Evolutionary conservation across 2,888 invertebrate genomes (phyloP).

Genomic region (Anthophora plumipes): DNA sequence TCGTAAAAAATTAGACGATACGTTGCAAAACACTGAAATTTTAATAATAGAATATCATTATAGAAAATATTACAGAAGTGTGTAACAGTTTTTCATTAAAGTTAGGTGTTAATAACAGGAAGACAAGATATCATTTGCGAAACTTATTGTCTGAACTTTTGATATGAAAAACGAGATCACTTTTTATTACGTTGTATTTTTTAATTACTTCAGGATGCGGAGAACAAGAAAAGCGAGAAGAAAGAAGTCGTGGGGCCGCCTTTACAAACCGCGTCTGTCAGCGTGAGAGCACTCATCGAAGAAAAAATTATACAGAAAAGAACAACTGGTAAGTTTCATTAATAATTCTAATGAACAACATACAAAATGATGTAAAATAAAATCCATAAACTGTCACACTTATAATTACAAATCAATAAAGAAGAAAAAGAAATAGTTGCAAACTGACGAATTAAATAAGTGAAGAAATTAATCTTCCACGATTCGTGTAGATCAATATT

Average conservation of each 20-base stretch:
- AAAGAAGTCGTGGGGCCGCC: slow-evolving; percentile 93
- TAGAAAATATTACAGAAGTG: too few relatives aligned
- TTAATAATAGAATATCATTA: too few relatives aligned
- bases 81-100: too few relatives aligned
- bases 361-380: not conserved
- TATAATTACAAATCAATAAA: too few relatives aligned
- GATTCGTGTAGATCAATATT: too few relatives aligned
- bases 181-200: not conserved
- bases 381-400: not conserved
- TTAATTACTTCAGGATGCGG: slow-evolving; percentile 88
- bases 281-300: slow-evolving; percentile 95
- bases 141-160: too few relatives aligned
- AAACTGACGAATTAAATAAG: not conserved
- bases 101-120: too few relatives aligned
- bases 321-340: slow-evolving; percentile 85
- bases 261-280: slow-evolving; percentile 96
- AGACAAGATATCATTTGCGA: too few relatives aligned
- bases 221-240: slow-evolving; percentile 94
- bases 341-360: not conserved
- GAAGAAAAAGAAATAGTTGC: not conserved
- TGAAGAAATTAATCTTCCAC: too few relatives aligned
- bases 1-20: too few relatives aligned
- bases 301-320: slow-evolving; percentile 97
- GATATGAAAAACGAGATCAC: too few relatives aligned
- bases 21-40: too few relatives aligned